A percentile compares a stretch with the other conserved stretches of the same genome.
Evolutionary conservation across 2,888 invertebrate genomes (phyloP).

Genomic region (Stegophylla sp.): DNA sequence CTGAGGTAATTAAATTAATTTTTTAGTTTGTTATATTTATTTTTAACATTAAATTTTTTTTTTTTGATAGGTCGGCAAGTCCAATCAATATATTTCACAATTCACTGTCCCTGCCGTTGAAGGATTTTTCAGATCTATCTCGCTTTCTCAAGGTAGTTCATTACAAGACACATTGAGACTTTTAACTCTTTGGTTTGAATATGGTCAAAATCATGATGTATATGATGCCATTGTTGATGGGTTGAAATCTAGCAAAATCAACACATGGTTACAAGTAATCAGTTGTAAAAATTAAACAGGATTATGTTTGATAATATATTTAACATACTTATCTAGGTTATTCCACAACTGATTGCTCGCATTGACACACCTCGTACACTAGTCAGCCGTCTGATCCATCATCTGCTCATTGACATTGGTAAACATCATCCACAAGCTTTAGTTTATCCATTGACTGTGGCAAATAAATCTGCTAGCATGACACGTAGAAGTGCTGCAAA

Average conservation of each 20-base stretch:
- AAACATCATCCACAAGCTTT: slow-evolving; percentile 96
- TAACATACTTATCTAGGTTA: slow-evolving; percentile 70
- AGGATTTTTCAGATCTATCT: slow-evolving; percentile 95
- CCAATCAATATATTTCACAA: slow-evolving; percentile 71
- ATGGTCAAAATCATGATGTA: slow-evolving; percentile 91
- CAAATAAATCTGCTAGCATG: slow-evolving; percentile 89
- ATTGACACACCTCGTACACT: slow-evolving; percentile 91
- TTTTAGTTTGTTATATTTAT: background rate
- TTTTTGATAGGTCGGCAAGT: slow-evolving; percentile 17
- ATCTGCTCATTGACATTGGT: slow-evolving; percentile 93
- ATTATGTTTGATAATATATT: background rate
- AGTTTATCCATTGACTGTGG: slow-evolving; percentile 96
- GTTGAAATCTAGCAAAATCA: slow-evolving; percentile 90
- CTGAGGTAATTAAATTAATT: slow-evolving; percentile 17
- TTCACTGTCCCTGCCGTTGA: slow-evolving; percentile 93
- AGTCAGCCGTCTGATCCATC: slow-evolving; percentile 89
- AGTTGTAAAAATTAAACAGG: background rate
- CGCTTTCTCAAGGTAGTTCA: slow-evolving; percentile 88
- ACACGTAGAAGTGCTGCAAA: slow-evolving; percentile 89
- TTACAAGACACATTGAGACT: slow-evolving; percentile 95
- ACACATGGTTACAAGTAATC: slow-evolving; percentile 91
- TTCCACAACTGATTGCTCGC: slow-evolving; percentile 96
- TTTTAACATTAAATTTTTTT: slow-evolving; percentile 62
- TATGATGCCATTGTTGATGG: slow-evolving; percentile 93
- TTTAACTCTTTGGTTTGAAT: slow-evolving; percentile 97